Evolutionary conservation across 1,140 invertebrate genomes (phyloP).

Genomic region (Babylonia areolata): DNA sequence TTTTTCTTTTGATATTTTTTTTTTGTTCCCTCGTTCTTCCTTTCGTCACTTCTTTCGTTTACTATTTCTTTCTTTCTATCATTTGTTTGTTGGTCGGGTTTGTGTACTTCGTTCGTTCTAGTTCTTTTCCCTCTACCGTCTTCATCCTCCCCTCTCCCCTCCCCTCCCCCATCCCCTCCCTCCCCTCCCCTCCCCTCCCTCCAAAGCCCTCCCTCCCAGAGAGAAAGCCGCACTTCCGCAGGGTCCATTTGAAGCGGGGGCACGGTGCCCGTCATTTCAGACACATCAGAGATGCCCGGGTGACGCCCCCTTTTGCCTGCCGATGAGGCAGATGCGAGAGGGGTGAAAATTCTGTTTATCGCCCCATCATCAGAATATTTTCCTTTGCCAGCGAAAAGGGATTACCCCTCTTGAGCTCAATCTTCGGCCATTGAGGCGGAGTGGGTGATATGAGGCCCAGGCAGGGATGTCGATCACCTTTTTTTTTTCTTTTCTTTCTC

Average conservation of each 20-base stretch:
- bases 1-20: too few relatives aligned
- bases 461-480: slow-evolving; percentile 7
- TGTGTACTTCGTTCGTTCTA: too few relatives aligned
- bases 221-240: too few relatives aligned
- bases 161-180: too few relatives aligned
- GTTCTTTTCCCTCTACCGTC: too few relatives aligned
- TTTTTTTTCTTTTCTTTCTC: not conserved
- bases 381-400: slow-evolving; percentile 11
- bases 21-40: too few relatives aligned
- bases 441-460: slow-evolving; percentile 31
- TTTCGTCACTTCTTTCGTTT: too few relatives aligned
- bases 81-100: too few relatives aligned
- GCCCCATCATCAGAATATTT: slow-evolving; percentile 36
- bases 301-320: not conserved
- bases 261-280: slow-evolving; percentile 5
- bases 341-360: slow-evolving; percentile 30
- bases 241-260: not conserved
- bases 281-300: not conserved
- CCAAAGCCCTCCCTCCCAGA: too few relatives aligned
- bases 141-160: too few relatives aligned
- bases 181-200: too few relatives aligned
- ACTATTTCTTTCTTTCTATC: too few relatives aligned
- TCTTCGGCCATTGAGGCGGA: slow-evolving; percentile 33
- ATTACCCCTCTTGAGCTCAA: slow-evolving; percentile 31
- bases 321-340: slow-evolving; percentile 10